Base-by-base conservation (phyloP, 2,113 vertebrate genomes). In the Dunckerocampus dactyliophorus region DNA sequence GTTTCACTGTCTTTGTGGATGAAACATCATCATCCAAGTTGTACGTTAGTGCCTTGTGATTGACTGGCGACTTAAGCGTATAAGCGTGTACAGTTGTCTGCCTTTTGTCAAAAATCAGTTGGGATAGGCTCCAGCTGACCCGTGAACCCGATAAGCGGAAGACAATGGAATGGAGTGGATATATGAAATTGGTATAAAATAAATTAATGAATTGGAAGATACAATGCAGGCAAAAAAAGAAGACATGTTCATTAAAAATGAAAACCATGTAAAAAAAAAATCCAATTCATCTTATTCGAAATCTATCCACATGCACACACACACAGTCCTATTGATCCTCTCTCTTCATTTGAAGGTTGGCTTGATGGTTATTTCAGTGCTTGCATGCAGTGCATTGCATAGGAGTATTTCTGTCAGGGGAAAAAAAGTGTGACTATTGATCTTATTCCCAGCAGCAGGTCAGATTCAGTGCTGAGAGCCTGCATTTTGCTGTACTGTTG, bases 281-380 rank as follows among this genome's bases (percentile, higher is more conserved):
- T 47, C 31, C 7, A 34, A 34, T 34, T 43, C 39, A 43, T 13
- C 39, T 43, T 14, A 43, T 43, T 28, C 14, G 13, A 20, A 51
- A 49, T 49, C 11, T 20, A 67, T 37, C 67, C 51, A 57, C 48
- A 58, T 52, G 64, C 17, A 48, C 37, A 57, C 47, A 71, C 46
- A 68, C 15, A 43, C 63, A 45, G 62, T 17, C 37, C 42, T 68
- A 80, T 87, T 43, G 82, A 80, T 86, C 69, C 43, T 51, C 45
- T 48, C 45, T 59, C 71, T 82, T 70, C 71, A 82, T 75, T 74
- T 77, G 64, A 69, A 61, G 56, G 52, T 57, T 52, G 50, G 61
- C 70, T 79, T 87, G 74, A 82, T 82, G 69, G 59, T 51, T 82
- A 47, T 77, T 77, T 77, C 63, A 69, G 71, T 52, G 57, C 65